These are phyloP conservation scores for Aurelia sp. DNA, from an alignment of 30 jellyfish, hydroid and myxozoan species.

Conservation along the genomic window DNA sequence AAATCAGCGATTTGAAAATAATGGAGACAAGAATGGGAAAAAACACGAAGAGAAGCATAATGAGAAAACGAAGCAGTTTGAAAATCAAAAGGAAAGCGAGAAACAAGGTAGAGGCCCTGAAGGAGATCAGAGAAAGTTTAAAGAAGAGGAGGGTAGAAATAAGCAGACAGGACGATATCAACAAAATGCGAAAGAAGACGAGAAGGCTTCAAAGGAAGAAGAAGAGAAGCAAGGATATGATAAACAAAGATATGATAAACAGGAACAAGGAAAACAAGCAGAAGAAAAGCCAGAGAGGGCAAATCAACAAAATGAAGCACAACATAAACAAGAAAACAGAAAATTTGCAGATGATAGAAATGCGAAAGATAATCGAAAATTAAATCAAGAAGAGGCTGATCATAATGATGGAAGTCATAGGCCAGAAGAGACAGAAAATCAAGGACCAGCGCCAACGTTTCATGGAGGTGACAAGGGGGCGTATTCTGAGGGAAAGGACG, in stretches of 20 bases:
- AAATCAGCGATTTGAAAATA: background rate
- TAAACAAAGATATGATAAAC: slow-evolving; percentile 21
- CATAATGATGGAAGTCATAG: slow-evolving; percentile 10
- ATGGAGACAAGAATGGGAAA: background rate
- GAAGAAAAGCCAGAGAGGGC: slow-evolving; percentile 1
- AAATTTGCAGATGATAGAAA: slow-evolving; percentile 2
- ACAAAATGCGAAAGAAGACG: background rate
- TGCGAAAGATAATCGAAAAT: background rate
- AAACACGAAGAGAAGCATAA: background rate
- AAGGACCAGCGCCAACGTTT: slow-evolving; percentile 47
- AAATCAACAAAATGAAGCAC: background rate
- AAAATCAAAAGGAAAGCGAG: slow-evolving; percentile 31
- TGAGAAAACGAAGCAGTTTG: background rate
- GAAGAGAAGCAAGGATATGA: slow-evolving; percentile 7
- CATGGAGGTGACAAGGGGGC: background rate
- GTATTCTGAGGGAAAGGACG: slow-evolving; percentile 13
- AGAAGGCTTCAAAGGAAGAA: background rate
- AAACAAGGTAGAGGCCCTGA: background rate
- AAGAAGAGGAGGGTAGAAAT: background rate
- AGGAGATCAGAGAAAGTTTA: background rate
- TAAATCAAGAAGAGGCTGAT: slow-evolving; percentile 31
- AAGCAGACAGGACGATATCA: background rate
- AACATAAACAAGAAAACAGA: slow-evolving; percentile 5
- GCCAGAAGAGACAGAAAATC: slow-evolving; percentile 27
- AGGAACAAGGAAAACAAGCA: slow-evolving; percentile 23